Conservation (phyloP, 2,888 invertebrate species). For the Hydrotaea diabolus region DNA sequence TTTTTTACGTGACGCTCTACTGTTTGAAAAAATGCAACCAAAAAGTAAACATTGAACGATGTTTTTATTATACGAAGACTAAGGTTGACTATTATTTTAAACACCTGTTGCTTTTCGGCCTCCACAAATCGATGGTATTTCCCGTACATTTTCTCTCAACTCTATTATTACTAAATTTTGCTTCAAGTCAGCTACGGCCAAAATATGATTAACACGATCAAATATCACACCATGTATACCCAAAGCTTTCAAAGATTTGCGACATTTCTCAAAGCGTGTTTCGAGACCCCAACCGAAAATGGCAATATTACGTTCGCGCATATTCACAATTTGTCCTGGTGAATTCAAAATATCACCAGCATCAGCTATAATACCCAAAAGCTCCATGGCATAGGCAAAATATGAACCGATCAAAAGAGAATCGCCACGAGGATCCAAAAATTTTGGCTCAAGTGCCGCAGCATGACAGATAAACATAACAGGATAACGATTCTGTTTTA, state of each 20-base stretch:
- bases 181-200: slow-evolving; percentile 73
- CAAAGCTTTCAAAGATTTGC: slow-evolving; percentile 89
- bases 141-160: neutral
- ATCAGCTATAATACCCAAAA: slow-evolving; percentile 94
- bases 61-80: too few species aligned
- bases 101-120: too few species aligned
- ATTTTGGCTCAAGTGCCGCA: slow-evolving; percentile 75
- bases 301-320: slow-evolving; percentile 88
- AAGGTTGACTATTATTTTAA: too few species aligned
- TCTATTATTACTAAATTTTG: slow-evolving; percentile 44
- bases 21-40: too few species aligned
- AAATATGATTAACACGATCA: slow-evolving; percentile 86
- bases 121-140: too few species aligned
- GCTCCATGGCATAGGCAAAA: slow-evolving; percentile 88
- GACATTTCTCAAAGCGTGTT: slow-evolving; percentile 90
- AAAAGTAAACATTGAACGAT: too few species aligned
- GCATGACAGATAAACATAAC: slow-evolving; percentile 88
- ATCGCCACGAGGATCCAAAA: slow-evolving; percentile 89
- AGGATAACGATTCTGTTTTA: slow-evolving; percentile 97
- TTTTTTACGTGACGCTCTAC: too few species aligned
- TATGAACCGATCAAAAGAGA: slow-evolving; percentile 89
- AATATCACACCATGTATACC: slow-evolving; percentile 96
- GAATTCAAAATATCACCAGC: slow-evolving; percentile 92
- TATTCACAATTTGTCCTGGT: slow-evolving; percentile 85
- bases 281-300: slow-evolving; percentile 98